Conservation (phyloP, 1,140 invertebrate genomes). For the Drosophila nigrodunni region DNA sequence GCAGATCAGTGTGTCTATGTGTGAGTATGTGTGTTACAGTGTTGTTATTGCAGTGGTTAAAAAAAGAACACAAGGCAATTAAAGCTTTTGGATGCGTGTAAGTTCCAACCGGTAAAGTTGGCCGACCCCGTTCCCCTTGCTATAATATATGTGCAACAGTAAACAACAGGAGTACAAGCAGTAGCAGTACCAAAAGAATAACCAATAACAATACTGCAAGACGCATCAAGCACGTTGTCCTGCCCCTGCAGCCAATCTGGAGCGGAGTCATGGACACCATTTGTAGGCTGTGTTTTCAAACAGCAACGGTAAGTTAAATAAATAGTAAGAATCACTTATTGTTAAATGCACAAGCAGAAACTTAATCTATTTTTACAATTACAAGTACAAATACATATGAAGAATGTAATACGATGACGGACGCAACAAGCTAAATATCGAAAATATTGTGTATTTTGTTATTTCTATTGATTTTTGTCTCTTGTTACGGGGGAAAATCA, state of each 20-base stretch:
- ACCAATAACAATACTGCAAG: conserved; percentile 51
- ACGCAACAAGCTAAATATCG: conserved; percentile 49
- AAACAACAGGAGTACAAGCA: conserved; percentile 30
- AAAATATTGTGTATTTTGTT: conserved; percentile 74
- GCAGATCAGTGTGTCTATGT: conserved; percentile 37
- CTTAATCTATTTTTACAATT: conserved; percentile 2
- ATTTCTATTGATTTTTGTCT: conserved; percentile 82
- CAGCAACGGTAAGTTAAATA: conserved; percentile 78
- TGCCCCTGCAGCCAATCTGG: conserved; percentile 59
- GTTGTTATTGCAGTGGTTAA: conserved; percentile 55
- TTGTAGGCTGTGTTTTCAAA: conserved; percentile 84
- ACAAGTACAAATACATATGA: conserved; percentile 5
- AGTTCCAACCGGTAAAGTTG: conserved; percentile 72
- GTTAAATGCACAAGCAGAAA: conserved; percentile 2
- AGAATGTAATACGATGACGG: conserved; percentile 23
- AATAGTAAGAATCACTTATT: conserved; percentile 8
- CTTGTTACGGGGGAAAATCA: conserved; percentile 28
- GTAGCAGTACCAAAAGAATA: conserved; percentile 25
- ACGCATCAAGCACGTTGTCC: conserved; percentile 61
- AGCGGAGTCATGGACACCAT: conserved; percentile 83
- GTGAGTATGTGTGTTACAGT: conserved; percentile 26
- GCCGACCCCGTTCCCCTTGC: conserved; percentile 28
- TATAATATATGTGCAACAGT: conserved; percentile 39
- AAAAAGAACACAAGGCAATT: conserved; percentile 52
- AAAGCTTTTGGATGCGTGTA: conserved; percentile 44